Conservation (phyloP, 2,797 vertebrate genomes). For the Xenentodon cancila region DNA sequence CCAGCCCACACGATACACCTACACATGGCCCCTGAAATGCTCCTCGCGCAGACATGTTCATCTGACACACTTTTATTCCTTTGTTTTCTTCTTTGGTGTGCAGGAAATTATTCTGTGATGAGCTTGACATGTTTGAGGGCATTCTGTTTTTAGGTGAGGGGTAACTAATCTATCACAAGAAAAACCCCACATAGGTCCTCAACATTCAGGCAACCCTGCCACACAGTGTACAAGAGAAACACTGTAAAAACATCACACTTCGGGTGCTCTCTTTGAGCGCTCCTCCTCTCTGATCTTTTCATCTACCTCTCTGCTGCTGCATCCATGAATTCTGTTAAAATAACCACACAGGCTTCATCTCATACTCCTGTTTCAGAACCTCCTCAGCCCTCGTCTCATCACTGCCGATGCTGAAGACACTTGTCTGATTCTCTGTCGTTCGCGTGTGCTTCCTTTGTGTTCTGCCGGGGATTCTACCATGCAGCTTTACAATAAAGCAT, state of each 20-base stretch:
- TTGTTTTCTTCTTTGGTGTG: slow-evolving; percentile 42
- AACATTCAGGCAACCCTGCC: slow-evolving; percentile 51
- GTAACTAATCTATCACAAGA: slow-evolving; percentile 48
- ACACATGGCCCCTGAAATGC: slow-evolving; percentile 63
- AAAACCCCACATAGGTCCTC: slow-evolving; percentile 53
- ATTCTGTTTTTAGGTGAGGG: slow-evolving; percentile 31
- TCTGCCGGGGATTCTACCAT: slow-evolving; percentile 28
- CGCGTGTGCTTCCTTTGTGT: slow-evolving; percentile 29
- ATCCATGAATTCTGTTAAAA: slow-evolving; percentile 37
- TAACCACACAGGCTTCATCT: slow-evolving; percentile 47
- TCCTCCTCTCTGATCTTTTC: slow-evolving; percentile 41
- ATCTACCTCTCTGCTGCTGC: slow-evolving; percentile 45
- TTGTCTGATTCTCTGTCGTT: slow-evolving; percentile 35
- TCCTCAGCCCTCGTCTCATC: slow-evolving; percentile 14
- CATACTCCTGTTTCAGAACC: slow-evolving; percentile 42
- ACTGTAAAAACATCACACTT: slow-evolving; percentile 58
- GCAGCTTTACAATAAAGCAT: slow-evolving; percentile 45
- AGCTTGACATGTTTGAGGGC: slow-evolving; percentile 33
- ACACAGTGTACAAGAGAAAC: slow-evolving; percentile 37
- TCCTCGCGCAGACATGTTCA: slow-evolving; percentile 58
- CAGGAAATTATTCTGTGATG: slow-evolving; percentile 48
- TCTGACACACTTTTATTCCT: slow-evolving; percentile 63
- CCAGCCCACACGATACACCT: slow-evolving; percentile 77
- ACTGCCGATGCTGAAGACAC: slow-evolving; percentile 26
- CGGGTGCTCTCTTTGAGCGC: slow-evolving; percentile 22